A percentile compares a stretch with the other conserved stretches of the same genome.
Conservation (phyloP, 1,140 invertebrate species). For the Drosophila fuyamai region DNA sequence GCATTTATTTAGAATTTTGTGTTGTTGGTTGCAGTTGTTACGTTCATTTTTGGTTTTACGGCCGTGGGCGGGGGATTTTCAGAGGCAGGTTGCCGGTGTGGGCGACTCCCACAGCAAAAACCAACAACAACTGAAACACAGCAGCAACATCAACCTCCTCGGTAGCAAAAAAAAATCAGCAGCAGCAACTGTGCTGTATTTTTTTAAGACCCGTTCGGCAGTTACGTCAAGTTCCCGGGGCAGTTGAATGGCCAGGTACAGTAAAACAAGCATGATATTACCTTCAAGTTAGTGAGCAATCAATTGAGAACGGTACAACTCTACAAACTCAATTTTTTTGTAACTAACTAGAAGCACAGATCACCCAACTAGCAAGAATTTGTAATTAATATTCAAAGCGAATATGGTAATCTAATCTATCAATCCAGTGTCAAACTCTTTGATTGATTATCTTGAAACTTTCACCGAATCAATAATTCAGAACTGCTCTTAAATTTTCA, state of each 20-base stretch:
- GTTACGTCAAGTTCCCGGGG: constrained; percentile 40
- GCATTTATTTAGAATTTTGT: constrained; percentile 73
- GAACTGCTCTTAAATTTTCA: not conserved
- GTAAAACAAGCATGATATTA: constrained; percentile 1
- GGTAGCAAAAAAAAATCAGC: constrained; percentile 15
- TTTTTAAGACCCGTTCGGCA: constrained; percentile 13
- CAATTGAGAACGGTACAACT: not conserved
- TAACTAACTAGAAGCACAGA: not conserved
- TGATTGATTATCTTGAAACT: constrained; percentile 41
- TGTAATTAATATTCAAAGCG: not conserved
- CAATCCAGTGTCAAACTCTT: constrained; percentile 21
- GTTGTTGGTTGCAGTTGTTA: constrained; percentile 51
- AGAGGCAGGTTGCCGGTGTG: constrained; percentile 45
- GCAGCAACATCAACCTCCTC: constrained; percentile 14
- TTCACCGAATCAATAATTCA: constrained; percentile 35
- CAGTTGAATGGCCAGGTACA: constrained; percentile 34
- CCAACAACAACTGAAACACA: constrained; percentile 6
- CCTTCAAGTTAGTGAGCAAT: not conserved
- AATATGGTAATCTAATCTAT: constrained; percentile 24
- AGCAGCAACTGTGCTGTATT: constrained; percentile 10
- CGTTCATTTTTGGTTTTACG: constrained; percentile 66
- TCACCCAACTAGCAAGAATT: not conserved
- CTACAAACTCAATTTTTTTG: not conserved
- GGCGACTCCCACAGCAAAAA: constrained; percentile 35
- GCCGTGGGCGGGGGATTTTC: constrained; percentile 57